Base-by-base conservation (phyloP, 2,888 invertebrate species). In the Apamea sordens region DNA sequence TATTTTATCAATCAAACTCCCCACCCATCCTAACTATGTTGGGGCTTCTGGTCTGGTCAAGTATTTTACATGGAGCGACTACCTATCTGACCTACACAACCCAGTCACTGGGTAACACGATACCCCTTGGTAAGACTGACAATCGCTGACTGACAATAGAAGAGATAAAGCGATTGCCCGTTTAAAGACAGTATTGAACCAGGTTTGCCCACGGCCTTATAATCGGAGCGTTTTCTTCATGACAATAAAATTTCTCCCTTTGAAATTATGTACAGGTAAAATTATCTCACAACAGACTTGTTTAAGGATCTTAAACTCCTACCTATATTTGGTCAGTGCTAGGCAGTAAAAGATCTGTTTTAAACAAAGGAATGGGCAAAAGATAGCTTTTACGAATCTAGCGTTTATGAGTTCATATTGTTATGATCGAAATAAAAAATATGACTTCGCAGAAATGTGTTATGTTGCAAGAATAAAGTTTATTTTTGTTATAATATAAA, bases 381-480 rank as follows among this genome's bases (percentile, higher is more conserved):
- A 53, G n/a, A 64, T 72, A 50, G 21, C 24, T 64, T 61, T 72
- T 72, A 76, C 56, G n/a, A 75, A 82, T 83, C 59, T 69, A 74
- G 13, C 73, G 61, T 80, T 76, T 79, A 80, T 36, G 73, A 70
- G 18, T 47, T 80, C 64, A 83, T 79, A 89, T 89, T 89, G 78
- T 88, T 86, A 83, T 73, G 86, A 86, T 81, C 76, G 70, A 86
- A 86, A 84, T 88, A 82, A 89, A 86, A 82, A 68, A 69, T 85
- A 88, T 79, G 61, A 77, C 28, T 88, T 88, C 88, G 68, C 47
- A 74, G 88, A 89, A 87, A 73, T 76, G 36, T 85, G 73, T 61
- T 70, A 47, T 61, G 56, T 77, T 73, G 75, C 65, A 81, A 79
- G 84, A 82, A 80, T 80, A 61, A 73, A 76, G 76, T 79, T 84